Percentiles rank a stretch among this genome's conserved stretches.
phyloP scores from a whole-genome alignment of 2,888 invertebrate species.

The Anoplius nigerrimus region DNA sequence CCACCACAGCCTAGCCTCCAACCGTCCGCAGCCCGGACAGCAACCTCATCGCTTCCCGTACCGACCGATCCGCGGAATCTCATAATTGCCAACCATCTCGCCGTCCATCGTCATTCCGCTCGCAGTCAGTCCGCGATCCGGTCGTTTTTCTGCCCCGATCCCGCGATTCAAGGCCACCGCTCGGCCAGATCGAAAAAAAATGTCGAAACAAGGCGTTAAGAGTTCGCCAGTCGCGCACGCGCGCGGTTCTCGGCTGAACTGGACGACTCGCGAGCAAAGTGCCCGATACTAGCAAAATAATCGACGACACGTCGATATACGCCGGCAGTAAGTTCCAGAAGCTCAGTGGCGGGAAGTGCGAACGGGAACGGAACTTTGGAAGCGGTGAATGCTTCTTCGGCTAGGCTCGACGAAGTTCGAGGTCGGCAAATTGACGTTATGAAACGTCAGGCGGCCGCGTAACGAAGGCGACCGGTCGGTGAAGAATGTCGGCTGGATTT shows the following conservation, averaged over 20 bases:
- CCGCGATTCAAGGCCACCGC: not conserved
- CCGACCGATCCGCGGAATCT: slow-evolving; percentile 44
- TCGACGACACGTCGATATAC: too few relatives aligned
- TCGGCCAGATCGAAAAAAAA: too few relatives aligned
- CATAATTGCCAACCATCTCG: slow-evolving; percentile 41
- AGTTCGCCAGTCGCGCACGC: too few relatives aligned
- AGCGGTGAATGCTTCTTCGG: too few relatives aligned
- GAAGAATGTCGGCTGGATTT: too few relatives aligned
- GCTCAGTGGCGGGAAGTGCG: too few relatives aligned
- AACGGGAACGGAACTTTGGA: too few relatives aligned
- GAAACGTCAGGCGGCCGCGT: not conserved
- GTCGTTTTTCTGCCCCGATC: slow-evolving; percentile 12
- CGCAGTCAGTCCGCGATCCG: slow-evolving; percentile 35
- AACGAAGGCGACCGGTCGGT: not conserved
- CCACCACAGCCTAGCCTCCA: slow-evolving; percentile 11
- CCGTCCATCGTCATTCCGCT: slow-evolving; percentile 44
- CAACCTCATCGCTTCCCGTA: slow-evolving; percentile 30
- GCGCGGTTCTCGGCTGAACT: too few relatives aligned
- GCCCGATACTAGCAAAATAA: too few relatives aligned
- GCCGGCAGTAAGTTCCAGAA: too few relatives aligned
- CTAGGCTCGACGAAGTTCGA: slow-evolving; percentile 34
- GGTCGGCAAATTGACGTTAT: slow-evolving; percentile 18
- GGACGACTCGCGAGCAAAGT: too few relatives aligned
- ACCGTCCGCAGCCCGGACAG: slow-evolving; percentile 22
- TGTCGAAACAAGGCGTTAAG: too few relatives aligned